These are phyloP conservation scores for Papilio xuthus DNA, from an alignment of 1,140 invertebrate species.

Conservation along the genomic window DNA sequence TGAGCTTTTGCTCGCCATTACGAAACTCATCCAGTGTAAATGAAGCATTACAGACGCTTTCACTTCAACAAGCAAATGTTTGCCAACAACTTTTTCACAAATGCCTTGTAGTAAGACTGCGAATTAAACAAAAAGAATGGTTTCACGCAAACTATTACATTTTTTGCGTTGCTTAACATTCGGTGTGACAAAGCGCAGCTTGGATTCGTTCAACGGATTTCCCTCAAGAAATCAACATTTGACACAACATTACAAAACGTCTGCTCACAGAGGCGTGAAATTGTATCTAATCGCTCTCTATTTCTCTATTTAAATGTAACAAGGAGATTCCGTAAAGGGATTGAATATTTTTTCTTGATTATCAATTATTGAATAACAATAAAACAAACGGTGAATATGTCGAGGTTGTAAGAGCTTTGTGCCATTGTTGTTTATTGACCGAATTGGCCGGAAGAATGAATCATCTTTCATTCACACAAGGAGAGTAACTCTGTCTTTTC, in stretches of 20 bases:
- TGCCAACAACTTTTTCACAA: background rate
- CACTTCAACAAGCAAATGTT: background rate
- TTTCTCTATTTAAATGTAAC: background rate
- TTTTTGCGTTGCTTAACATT: background rate
- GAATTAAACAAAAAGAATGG: background rate
- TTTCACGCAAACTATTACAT: background rate
- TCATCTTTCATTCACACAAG: too few species aligned
- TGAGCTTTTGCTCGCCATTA: background rate
- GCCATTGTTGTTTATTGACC: too few species aligned
- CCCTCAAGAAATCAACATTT: background rate
- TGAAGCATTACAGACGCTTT: background rate
- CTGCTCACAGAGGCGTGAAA: conserved; percentile 7
- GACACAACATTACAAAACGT: background rate
- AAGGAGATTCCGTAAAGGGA: too few species aligned
- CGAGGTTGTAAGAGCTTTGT: too few species aligned
- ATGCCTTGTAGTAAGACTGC: background rate
- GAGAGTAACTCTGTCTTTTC: too few species aligned
- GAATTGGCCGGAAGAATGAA: background rate
- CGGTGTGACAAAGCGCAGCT: background rate
- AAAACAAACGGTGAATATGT: too few species aligned
- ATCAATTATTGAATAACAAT: too few species aligned
- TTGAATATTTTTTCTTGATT: too few species aligned
- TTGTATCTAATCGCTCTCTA: conserved; percentile 9
- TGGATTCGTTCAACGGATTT: background rate
- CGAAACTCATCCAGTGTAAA: background rate